Evolutionary conservation across 2,888 invertebrate species (phyloP), one percentile per base, ranked within the genome.

Genomic region (Drosophila mayaguana): DNA sequence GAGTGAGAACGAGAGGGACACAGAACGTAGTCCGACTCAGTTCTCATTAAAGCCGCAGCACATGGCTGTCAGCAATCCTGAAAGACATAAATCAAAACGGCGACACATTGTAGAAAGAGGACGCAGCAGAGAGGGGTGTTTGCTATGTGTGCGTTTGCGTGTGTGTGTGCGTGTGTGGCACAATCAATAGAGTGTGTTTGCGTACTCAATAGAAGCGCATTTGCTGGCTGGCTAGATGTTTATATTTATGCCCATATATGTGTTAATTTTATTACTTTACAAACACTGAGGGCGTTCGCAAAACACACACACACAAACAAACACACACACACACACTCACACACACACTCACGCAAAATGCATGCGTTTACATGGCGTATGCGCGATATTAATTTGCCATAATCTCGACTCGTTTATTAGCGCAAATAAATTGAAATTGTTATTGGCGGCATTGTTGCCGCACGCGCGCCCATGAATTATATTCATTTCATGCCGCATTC

Each of bases 221-320:
- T 72, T 72, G 65, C 56, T 28, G 61, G 36, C 46, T 48, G 57
- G 34, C 51, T 64, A 51, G 64, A 73, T 81, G 68, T 68, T 66
- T 63, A 81, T 81, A 83, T 85, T 85, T 85, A 83, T 83, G 84
- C 51, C 68, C 78, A 68, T 68, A 86, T 70, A 86, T 87, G 87
- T 85, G 87, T 87, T 87, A 84, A 85, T 85, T 85, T 87, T 87
- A 87, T 85, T 87, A 82, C 84, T 74, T 81, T 67, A 32, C 78
- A 80, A 70, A 68, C 74, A 74, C 66, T 54, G 54, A 48, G 55
- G 53, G 53, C 53, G 48, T 50, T 28, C 46, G 36, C 51, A 34
- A 25, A 32, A 50, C 45, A 20, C 50, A 32, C 11, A 34, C 28
- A 50, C 54, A 61, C 55, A 43, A 32, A 14, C 48, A 16, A 25